phyloP scores from a whole-genome alignment of 1,140 invertebrate genomes.

The Habropoda laboriosa region DNA sequence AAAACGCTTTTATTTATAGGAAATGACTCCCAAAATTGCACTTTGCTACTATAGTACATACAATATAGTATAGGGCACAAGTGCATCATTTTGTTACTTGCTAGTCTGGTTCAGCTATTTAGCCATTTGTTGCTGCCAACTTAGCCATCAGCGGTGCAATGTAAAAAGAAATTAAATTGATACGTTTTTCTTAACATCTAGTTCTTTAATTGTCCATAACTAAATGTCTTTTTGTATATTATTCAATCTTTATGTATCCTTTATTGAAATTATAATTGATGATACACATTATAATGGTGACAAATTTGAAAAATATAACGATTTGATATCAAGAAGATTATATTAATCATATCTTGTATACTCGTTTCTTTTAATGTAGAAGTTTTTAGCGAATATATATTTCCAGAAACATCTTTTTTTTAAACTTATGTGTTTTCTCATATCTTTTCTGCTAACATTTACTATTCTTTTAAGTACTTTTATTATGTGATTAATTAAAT shows the following conservation, averaged over 20 bases:
- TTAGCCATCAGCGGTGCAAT: conserved; percentile 26
- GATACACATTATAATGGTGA: neutral
- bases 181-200: conserved; percentile 38
- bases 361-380: neutral
- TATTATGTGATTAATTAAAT: neutral
- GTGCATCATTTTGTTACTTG: conserved; percentile 39
- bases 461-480: conserved; percentile 2
- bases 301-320: neutral
- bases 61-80: neutral
- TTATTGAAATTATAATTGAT: neutral
- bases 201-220: conserved; percentile 32
- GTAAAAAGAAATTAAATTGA: conserved; percentile 48
- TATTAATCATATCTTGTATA: neutral
- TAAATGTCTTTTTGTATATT: conserved; percentile 38
- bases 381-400: neutral
- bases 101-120: conserved; percentile 26
- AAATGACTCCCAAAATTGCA: conserved; percentile 6
- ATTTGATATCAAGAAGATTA: neutral
- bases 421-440: neutral
- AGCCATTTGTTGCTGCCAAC: conserved; percentile 9
- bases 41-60: conserved; percentile 4
- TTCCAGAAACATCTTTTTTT: neutral
- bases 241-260: conserved; percentile 17
- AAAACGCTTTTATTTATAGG: conserved; percentile 22
- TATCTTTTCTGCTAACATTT: neutral